phyloP scores from a whole-genome alignment of 2,797 vertebrate species.

The Ptychadena robeensis region DNA sequence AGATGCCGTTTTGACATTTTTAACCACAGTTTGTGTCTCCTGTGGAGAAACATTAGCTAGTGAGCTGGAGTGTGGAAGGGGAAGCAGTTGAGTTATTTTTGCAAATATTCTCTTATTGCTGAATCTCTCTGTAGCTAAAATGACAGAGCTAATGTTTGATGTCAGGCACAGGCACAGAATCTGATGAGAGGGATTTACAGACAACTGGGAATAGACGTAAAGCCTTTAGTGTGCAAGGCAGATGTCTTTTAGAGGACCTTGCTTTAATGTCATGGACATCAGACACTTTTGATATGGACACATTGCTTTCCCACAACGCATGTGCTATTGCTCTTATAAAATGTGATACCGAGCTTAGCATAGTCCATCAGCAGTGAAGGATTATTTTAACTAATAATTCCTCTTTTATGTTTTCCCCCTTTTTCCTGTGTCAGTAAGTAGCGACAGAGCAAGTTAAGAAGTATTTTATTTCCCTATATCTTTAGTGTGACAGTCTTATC shows the following conservation, averaged over 20 bases:
- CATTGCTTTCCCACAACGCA: slow-evolving; percentile 47
- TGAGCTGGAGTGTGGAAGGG: slow-evolving; percentile 37
- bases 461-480: neutral
- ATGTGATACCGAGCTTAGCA: slow-evolving; percentile 11
- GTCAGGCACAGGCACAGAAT: slow-evolving; percentile 40
- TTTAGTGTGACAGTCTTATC: too few relatives aligned
- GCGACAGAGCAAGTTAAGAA: neutral
- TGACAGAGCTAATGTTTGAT: slow-evolving; percentile 46
- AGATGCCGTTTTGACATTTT: slow-evolving; percentile 1
- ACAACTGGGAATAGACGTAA: slow-evolving; percentile 50
- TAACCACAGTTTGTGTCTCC: slow-evolving; percentile 13
- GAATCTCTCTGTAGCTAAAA: slow-evolving; percentile 51
- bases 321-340: slow-evolving; percentile 50
- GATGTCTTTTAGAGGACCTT: slow-evolving; percentile 59
- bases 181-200: slow-evolving; percentile 47
- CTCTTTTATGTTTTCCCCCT: neutral
- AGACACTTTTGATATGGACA: slow-evolving; percentile 41
- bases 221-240: slow-evolving; percentile 51
- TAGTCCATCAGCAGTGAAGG: neutral
- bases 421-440: neutral
- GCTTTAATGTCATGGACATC: slow-evolving; percentile 60
- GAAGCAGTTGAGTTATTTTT: slow-evolving; percentile 48
- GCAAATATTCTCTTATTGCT: slow-evolving; percentile 41
- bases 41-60: slow-evolving; percentile 40
- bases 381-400: slow-evolving; percentile 15